phyloP scores from a whole-genome alignment of 2,113 vertebrate genomes.

The Mus musculus region DNA sequence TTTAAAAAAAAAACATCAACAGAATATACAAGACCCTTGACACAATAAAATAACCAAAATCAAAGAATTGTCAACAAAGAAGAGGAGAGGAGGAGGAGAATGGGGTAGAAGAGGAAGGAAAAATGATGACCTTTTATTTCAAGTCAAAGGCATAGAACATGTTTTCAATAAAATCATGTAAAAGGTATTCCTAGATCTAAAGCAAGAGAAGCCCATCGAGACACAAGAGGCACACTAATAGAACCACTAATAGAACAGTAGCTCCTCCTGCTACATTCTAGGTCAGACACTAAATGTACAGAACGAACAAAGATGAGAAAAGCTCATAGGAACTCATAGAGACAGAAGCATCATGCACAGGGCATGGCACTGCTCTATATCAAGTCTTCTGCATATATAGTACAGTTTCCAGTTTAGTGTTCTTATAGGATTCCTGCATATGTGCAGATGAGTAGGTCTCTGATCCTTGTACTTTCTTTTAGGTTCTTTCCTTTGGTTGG shows the following conservation, averaged over 20 bases:
- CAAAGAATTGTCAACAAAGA: not conserved
- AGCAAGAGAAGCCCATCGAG: not conserved
- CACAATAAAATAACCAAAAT: not conserved
- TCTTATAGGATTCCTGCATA: not conserved
- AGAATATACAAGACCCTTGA: not conserved
- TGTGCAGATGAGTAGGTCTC: not conserved
- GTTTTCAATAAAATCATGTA: not conserved
- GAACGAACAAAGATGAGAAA: not conserved
- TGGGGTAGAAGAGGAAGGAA: not conserved
- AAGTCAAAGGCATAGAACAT: not conserved
- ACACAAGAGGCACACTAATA: not conserved
- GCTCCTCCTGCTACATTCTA: too few species aligned
- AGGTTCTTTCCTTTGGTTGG: not conserved
- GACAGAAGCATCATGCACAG: not conserved
- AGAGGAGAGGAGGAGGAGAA: not conserved
- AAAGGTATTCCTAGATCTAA: not conserved
- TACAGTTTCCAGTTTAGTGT: not conserved
- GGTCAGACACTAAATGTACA: too few species aligned
- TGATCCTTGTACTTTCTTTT: not conserved
- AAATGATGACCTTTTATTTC: not conserved
- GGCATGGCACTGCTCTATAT: not conserved
- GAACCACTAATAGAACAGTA: not conserved
- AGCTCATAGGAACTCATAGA: not conserved
- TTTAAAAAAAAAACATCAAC: not conserved
- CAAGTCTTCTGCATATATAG: not conserved